These are phyloP conservation scores for Tinamus major DNA, from an alignment of 2,797 vertebrate species.

Conservation along the genomic window DNA sequence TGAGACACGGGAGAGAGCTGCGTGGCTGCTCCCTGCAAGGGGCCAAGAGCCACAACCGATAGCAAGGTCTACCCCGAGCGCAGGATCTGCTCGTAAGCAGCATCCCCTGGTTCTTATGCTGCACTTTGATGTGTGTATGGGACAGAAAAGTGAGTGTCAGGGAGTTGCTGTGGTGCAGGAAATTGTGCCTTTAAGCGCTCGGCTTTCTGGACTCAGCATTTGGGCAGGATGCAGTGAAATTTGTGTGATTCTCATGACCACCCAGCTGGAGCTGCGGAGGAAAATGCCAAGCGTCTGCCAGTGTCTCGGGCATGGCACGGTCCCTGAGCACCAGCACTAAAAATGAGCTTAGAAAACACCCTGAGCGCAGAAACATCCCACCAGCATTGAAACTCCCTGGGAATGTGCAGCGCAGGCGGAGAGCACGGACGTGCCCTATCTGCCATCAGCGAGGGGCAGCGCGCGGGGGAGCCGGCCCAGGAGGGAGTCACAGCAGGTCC, in stretches of 20 bases:
- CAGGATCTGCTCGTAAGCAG: not conserved
- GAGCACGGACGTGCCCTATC: not conserved
- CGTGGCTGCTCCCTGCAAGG: rapidly evolving
- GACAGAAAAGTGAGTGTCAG: not conserved
- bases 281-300: not conserved
- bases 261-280: not conserved
- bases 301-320: not conserved
- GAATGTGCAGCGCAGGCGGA: not conserved
- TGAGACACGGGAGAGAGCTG: too few species aligned
- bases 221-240: not conserved
- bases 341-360: not conserved
- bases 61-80: not conserved
- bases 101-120: not conserved
- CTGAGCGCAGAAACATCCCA: not conserved
- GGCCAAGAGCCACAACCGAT: not conserved
- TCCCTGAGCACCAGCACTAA: not conserved
- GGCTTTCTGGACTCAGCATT: not conserved
- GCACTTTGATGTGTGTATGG: too few species aligned
- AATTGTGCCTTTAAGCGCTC: not conserved
- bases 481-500: rapidly evolving
- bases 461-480: not conserved
- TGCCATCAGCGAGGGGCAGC: not conserved
- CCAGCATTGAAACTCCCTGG: too few species aligned
- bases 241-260: not conserved
- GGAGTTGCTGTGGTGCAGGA: not conserved